Evolutionary conservation across 2,113 vertebrate genomes (phyloP), one percentile per base, ranked within the genome.

Genomic region (Acanthochromis polyacanthus): DNA sequence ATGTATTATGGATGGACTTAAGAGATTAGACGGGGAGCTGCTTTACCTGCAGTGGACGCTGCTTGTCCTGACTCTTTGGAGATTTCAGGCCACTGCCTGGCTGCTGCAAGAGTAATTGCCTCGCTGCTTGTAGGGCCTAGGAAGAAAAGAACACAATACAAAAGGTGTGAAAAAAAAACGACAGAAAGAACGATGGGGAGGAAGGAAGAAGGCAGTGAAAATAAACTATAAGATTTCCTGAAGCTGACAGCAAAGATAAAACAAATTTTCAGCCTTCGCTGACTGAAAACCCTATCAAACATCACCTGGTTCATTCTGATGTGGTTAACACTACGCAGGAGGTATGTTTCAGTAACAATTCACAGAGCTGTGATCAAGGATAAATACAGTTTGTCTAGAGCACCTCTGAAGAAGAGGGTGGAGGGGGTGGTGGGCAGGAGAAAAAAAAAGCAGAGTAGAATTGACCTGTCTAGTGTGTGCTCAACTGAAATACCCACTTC

Each of bases 61-160:
- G 98, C 94, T 99, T 99, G 91, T 99, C 98, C 93, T 95, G 97
- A 95, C 94, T 96, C 95, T 99, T 99, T 94, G 98, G 98, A 96
- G 98, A 99, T 93, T 99, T 99, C 95, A 99, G 90, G 94, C 97
- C 97, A 96, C 96, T 96, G 95, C 97, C 97, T 95, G 99, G 97
- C 94, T 99, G 98, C 91, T 99, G 97, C 94, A 99, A 95, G 91
- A 99, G 96, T 96, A 99, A 96, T 95, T 99, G 98, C 90, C 98
- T 97, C 88, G 98, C 98, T 95, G 96, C 97, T 93, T 99, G 98
- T 88, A 99, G 95, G 90, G 98, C 98, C 98, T 99, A 93, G 38
- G 93, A 92, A 85, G 81, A 82, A 82, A 85, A 62, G 73, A 82
- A 67, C 71, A 88, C 67, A 89, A 85, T 68, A 89, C 75, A 90